Conservation (phyloP, 2,797 vertebrate genomes). For the Pseudomugil tenellus region DNA sequence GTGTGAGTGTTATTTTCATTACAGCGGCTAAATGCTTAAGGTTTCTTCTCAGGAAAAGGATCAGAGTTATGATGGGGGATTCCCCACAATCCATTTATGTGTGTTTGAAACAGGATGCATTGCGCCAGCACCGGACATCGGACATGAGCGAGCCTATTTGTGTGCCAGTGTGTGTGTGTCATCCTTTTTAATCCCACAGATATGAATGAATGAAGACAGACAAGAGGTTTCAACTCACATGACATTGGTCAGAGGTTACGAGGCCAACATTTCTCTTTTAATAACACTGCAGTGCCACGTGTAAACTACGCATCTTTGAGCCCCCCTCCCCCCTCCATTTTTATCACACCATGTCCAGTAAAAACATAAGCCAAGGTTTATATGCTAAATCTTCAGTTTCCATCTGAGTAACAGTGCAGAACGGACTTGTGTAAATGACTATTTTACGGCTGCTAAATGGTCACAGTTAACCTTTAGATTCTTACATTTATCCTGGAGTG, state of each 20-base stretch:
- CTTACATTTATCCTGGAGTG: slow-evolving; percentile 23
- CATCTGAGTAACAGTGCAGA: neutral
- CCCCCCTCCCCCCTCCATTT: neutral
- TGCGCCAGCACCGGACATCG: neutral
- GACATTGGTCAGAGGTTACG: slow-evolving; percentile 26
- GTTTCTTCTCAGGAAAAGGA: slow-evolving; percentile 55
- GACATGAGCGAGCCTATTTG: slow-evolving; percentile 29
- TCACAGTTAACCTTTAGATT: slow-evolving; percentile 17
- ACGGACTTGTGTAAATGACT: neutral
- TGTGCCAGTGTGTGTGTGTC: slow-evolving; percentile 48
- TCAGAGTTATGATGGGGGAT: slow-evolving; percentile 51
- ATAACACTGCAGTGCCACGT: neutral
- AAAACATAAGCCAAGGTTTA: neutral
- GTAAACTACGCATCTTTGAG: neutral
- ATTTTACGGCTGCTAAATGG: neutral
- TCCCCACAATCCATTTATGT: slow-evolving; percentile 54
- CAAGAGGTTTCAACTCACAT: slow-evolving; percentile 44
- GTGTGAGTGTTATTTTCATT: slow-evolving; percentile 17
- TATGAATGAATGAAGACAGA: slow-evolving; percentile 68
- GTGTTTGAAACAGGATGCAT: neutral
- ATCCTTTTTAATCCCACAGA: slow-evolving; percentile 62
- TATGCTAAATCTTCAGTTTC: neutral
- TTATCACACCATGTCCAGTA: neutral
- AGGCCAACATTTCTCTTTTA: slow-evolving; percentile 19
- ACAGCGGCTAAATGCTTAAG: slow-evolving; percentile 31